Evolutionary conservation across 2,797 vertebrate genomes (phyloP), one percentile per base, ranked within the genome.

Genomic region (Buceros bicornis): DNA sequence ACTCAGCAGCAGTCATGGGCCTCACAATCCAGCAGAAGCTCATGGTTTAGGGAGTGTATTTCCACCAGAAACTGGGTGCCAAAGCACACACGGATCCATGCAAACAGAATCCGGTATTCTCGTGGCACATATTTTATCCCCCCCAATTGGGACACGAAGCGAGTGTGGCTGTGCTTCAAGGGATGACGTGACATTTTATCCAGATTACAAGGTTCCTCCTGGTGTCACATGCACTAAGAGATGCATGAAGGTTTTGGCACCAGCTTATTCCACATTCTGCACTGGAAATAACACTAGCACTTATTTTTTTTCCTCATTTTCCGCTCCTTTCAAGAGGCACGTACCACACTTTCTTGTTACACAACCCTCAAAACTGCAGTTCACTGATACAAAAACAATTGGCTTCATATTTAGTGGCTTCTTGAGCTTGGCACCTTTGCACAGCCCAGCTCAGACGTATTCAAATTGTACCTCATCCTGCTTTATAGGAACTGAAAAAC

Each of bases 251-350:
- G 33, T 92, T 96, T 76, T 89, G 57, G 69, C 69, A 87, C 24
- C 50, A 91, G 45, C 45, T 92, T 87, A 91, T 76, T 93, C 42
- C 58, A 91, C 11, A 12, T 76, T 94, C 76, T 94, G 61, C 35
- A 40, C 76, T 92, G 58, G 72, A 96, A 90, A 65, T 48, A 92
- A 81, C 85, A 60, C 25, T 33, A 61, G 40, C 6, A 26, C 14
- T 66, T 87, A 15, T 31, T 86, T 91, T 95, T 91, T 37, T 76
- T 33, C 33, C 43, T n/a, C 25, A 40, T 78, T 94, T 93, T 90
- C 69, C 2, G 1, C 48, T 94, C 60, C 31, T 87, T 85, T 78
- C 76, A 84, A 50, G 33, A 80, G 45, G 45, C 35, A 82, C 1
- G 1, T 58, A 37, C n/a, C 45, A 70, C 2, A 4, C 35, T 82